Base-by-base conservation (phyloP, 37 sponge, comb jelly and placozoan genomes). In the Halichondria panicea region DNA sequence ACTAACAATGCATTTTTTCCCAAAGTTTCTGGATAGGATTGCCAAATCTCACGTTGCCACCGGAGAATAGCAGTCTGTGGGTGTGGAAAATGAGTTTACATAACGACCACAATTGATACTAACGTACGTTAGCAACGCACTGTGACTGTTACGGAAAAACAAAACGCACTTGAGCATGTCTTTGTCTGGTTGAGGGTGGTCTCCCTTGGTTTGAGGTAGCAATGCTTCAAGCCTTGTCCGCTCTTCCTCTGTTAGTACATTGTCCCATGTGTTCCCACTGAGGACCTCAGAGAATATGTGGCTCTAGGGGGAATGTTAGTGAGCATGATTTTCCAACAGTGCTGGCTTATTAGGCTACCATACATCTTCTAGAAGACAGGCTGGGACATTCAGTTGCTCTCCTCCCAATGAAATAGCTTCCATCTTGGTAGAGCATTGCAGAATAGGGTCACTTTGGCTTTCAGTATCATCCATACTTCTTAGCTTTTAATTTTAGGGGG, bases 211-310 rank as follows among this genome's bases (percentile, higher is more conserved):
- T 0, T 65, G 45, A 1, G 86, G 87, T 13, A 86, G 75, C 11
- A 81, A 61, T 8, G 52, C 25, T 22, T 52, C 38, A 28, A 94
- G 64, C 21, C 69, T 63, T 48, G 86, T 59, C 39, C 87, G 72
- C 27, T 94, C 94, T 18, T 81, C 80, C 30, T 87, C 78, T 21
- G 72, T 70, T 13, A 94, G 70, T 1, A 86, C 84, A 24, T 86
- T 37, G 33, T 52, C 30, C 87, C 87, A 86, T 4, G 94, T 89
- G 57, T 79, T 68, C 48, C 66, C 41, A 42, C 66, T 62, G 56
- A 94, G 35, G 28, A 89, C 91, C 39, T 86, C 55, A n/a, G 33
- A 36, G 67, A 89, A 94, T 13, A 89, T 45, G 18, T 77, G 81
- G 31, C 55, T 66, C 89, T 89, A 48, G 18, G 33, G 27, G n/a